Evolutionary conservation across 2,888 invertebrate genomes (phyloP), one percentile per base, ranked within the genome.

Genomic region (Allophyes oxyacanthae): DNA sequence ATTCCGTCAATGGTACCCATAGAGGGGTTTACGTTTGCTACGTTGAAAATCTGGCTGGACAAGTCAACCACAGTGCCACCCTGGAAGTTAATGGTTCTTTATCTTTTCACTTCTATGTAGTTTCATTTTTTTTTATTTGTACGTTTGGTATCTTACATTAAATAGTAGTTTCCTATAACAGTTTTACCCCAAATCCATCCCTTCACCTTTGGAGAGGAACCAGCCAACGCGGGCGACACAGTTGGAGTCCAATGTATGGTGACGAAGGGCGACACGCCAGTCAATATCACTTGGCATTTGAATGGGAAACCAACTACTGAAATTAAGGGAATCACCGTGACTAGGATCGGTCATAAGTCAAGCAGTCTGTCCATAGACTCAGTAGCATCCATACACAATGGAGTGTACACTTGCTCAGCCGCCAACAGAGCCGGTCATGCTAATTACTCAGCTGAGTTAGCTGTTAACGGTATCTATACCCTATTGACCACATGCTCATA

Each of bases 161-260:
- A 65, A 69, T 40, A 49, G 61, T 73, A 70, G 56, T 46, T 58
- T 75, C 54, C 65, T 74, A 64, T 57, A 76, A 81, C 84, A 97
- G 97, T 97, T 85, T 94, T 96, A 68, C 97, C 97, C 66, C 96
- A 97, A 95, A 96, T 97, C 82, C 95, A 96, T 88, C 97, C 97
- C 58, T 96, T 97, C 84, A 94, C 95, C 61, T 97, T 97, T 80
- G 97, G 97, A 54, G 96, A 97, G 46, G 96, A 97, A 72, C 95
- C 96, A 53, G 95, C 97, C 41, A 97, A 97, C 81, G 96, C 96
- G 57, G 97, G 97, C 5, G 97, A 97, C 67, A 95, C 96, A 66
- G 96, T 96, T 34, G 97, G 97, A 54, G 95, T 96, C 2, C 95
- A 96, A 68, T 97, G 97, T 86, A 95, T 96, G 90, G 96, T 97